Percentiles rank a stretch among this genome's conserved stretches.
phyloP scores from a whole-genome alignment of 2,797 vertebrate species.

The Kryptolebias ocellatus region DNA sequence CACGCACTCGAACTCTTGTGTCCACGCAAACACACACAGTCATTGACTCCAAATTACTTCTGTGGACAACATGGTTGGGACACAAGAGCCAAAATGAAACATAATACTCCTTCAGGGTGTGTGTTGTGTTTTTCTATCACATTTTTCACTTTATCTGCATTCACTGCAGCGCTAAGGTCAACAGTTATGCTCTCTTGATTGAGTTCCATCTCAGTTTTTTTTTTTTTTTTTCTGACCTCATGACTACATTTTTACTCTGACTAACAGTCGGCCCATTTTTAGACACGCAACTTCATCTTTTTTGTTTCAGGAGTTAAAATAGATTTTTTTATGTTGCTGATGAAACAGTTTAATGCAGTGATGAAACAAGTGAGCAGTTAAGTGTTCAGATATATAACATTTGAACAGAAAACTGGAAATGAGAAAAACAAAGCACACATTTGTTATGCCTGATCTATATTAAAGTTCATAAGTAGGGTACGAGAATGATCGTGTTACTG shows the following conservation, averaged over 20 bases:
- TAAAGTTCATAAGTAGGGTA: too few relatives aligned
- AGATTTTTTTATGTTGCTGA: not conserved
- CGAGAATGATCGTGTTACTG: not conserved
- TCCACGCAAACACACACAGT: conserved; percentile 16
- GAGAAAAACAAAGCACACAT: too few relatives aligned
- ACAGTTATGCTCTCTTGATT: not conserved
- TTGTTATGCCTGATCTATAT: too few relatives aligned
- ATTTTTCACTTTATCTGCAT: conserved; percentile 17
- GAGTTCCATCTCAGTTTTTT: not conserved
- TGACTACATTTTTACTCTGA: not conserved
- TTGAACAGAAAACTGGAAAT: too few relatives aligned
- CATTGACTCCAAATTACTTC: conserved; percentile 40
- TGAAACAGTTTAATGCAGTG: not conserved
- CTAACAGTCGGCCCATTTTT: not conserved
- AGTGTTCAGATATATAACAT: not conserved
- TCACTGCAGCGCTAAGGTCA: conserved; percentile 8
- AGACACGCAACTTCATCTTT: not conserved
- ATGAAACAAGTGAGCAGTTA: not conserved
- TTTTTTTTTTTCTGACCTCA: not conserved
- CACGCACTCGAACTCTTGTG: conserved; percentile 6
- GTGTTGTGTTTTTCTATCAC: conserved; percentile 5
- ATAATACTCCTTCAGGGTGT: conserved; percentile 21
- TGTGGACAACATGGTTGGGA: conserved; percentile 21
- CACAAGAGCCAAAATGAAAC: conserved; percentile 36
- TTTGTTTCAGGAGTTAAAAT: not conserved